Conservation (phyloP, 2,113 vertebrate species). For the Ia io region DNA sequence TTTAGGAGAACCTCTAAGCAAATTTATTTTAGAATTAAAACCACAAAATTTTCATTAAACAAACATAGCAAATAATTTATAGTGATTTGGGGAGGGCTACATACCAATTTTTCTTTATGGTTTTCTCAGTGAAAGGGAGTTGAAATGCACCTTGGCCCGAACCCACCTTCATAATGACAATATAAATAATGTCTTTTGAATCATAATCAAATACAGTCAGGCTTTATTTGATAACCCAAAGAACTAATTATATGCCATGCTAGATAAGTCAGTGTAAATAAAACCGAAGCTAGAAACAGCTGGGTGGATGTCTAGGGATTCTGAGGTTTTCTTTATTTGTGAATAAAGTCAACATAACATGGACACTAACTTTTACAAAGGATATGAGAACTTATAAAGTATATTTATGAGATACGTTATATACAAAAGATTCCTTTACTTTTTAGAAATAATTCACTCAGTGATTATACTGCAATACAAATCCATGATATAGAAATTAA, state of each 20-base stretch:
- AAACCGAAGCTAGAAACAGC: constrained; percentile 58
- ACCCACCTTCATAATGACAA: constrained; percentile 58
- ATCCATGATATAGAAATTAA: background rate
- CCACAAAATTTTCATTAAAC: constrained; percentile 2
- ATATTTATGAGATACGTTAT: background rate
- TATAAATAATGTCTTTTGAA: constrained; percentile 65
- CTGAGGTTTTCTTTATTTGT: constrained; percentile 28
- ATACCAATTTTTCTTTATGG: background rate
- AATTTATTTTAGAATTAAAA: constrained; percentile 45
- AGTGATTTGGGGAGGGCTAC: background rate
- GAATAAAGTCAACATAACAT: background rate
- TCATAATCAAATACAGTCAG: constrained; percentile 59
- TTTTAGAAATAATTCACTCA: background rate
- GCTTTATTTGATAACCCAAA: constrained; percentile 61
- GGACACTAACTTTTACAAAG: background rate
- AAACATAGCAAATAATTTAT: background rate
- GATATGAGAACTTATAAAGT: background rate
- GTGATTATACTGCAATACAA: background rate
- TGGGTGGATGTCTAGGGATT: constrained; percentile 52
- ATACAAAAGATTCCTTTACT: background rate
- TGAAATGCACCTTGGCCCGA: constrained; percentile 29
- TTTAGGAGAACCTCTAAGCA: constrained; percentile 1
- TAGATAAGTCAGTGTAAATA: constrained; percentile 68
- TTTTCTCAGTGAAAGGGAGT: constrained; percentile 12
- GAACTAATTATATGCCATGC: constrained; percentile 67